Evolutionary conservation across 2,797 vertebrate species (phyloP).

Genomic region (Staurois parvus): DNA sequence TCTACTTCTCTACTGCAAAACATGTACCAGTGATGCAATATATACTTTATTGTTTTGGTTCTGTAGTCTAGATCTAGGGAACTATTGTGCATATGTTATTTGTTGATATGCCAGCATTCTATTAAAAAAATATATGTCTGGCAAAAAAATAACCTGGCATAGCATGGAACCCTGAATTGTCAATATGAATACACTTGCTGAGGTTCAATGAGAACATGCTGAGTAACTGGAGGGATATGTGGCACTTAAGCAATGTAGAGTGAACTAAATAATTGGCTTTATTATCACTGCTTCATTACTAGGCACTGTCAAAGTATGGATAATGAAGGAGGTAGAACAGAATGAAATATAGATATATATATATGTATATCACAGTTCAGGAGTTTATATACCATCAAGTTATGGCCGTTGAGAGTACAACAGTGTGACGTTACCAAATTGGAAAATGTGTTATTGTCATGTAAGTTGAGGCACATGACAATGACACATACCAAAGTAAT

Average conservation of each 20-base stretch:
- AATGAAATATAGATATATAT: conserved; percentile 34
- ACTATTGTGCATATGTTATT: conserved; percentile 11
- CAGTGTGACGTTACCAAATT: conserved; percentile 56
- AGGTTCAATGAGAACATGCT: conserved; percentile 3
- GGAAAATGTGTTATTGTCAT: conserved; percentile 35
- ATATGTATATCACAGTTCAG: conserved; percentile 43
- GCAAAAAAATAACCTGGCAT: conserved; percentile 46
- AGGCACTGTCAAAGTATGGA: conserved; percentile 50
- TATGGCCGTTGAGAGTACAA: conserved; percentile 11
- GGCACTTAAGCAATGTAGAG: conserved; percentile 40
- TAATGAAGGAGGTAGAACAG: conserved; percentile 58
- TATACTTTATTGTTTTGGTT: conserved; percentile 33
- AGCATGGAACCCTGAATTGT: conserved; percentile 25
- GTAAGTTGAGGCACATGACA: conserved; percentile 40
- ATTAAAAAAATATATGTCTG: conserved; percentile 46
- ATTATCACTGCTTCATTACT: conserved; percentile 30
- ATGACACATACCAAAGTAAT: conserved; percentile 20
- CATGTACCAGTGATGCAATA: neutral
- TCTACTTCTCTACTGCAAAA: conserved; percentile 1
- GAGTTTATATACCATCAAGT: conserved; percentile 33
- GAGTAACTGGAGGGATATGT: conserved; percentile 24
- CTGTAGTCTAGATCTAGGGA: neutral
- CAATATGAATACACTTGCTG: conserved; percentile 30
- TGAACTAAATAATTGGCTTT: conserved; percentile 1
- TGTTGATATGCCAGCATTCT: neutral